Evolutionary conservation across 2,888 invertebrate genomes (phyloP).

Genomic region (Geophilus truncorum): DNA sequence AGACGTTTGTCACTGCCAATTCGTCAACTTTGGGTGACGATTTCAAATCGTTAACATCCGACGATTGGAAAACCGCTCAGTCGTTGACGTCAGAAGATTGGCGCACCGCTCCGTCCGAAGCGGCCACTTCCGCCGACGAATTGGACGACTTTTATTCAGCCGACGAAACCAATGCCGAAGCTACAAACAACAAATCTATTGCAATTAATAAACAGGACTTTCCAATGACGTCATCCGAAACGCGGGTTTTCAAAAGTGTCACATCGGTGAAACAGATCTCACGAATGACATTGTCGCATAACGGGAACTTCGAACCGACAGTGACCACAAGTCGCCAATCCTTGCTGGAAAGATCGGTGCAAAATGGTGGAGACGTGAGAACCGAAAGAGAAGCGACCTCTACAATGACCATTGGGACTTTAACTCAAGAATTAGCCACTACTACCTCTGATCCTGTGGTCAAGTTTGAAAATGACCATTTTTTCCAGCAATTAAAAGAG

Average conservation of each 20-base stretch:
- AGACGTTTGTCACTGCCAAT: neutral
- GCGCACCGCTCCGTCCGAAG: no score
- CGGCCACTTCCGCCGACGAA: slow-evolving; percentile 31
- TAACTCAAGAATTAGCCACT: neutral
- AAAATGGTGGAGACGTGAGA: neutral
- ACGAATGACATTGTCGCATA: neutral
- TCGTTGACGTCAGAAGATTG: slow-evolving; percentile 34
- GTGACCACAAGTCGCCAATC: neutral
- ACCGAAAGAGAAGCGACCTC: neutral
- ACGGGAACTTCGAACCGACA: neutral
- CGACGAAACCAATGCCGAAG: neutral
- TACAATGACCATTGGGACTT: neutral
- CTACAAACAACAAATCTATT: no score
- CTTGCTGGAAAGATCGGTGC: neutral
- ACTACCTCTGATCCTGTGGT: no score
- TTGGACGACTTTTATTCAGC: slow-evolving; percentile 32
- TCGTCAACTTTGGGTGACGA: slow-evolving; percentile 22
- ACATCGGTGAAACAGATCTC: neutral
- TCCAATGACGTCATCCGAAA: neutral
- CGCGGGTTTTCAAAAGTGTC: neutral
- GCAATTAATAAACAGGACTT: neutral
- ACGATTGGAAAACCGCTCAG: slow-evolving; percentile 34
- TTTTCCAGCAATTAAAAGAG: neutral
- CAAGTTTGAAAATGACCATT: neutral
- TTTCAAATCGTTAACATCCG: neutral